Evolutionary conservation across 2,113 vertebrate species (phyloP).

Genomic region (Opisthocomus hoazin): DNA sequence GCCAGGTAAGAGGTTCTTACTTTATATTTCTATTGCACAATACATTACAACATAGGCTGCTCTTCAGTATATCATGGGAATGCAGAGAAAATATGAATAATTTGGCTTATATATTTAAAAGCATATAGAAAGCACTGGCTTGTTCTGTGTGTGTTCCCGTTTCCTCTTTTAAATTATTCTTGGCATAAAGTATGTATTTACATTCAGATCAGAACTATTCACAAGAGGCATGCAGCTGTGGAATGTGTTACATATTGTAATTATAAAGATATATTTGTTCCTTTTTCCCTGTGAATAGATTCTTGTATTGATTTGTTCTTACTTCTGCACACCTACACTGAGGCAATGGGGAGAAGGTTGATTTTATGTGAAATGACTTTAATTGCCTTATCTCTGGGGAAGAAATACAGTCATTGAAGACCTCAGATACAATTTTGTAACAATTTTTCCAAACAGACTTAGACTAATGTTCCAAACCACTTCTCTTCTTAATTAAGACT

Average conservation of each 20-base stretch:
- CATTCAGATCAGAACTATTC: conserved; percentile 41
- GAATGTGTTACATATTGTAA: conserved; percentile 28
- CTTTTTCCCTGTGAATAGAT: conserved; percentile 21
- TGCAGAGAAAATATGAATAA: not conserved
- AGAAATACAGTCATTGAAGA: conserved; percentile 62
- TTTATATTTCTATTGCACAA: not conserved
- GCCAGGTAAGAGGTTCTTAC: not conserved
- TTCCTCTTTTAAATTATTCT: conserved; percentile 37
- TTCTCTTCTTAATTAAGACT: conserved; percentile 41
- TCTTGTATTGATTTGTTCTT: conserved; percentile 61
- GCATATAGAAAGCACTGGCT: not conserved
- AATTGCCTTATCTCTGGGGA: conserved; percentile 67
- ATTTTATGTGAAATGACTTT: conserved; percentile 65
- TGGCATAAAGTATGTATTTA: conserved; percentile 29
- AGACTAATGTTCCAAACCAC: not conserved
- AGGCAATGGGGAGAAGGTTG: conserved; percentile 47
- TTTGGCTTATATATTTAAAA: not conserved
- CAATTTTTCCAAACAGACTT: conserved; percentile 33
- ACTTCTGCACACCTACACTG: conserved; percentile 15
- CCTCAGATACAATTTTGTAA: conserved; percentile 43
- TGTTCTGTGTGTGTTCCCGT: not conserved
- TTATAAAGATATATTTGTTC: conserved; percentile 50
- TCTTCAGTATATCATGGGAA: not conserved
- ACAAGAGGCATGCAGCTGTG: conserved; percentile 21
- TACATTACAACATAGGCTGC: not conserved